Conservation (phyloP, 2,888 invertebrate genomes). For the Aphodius sticticus region DNA sequence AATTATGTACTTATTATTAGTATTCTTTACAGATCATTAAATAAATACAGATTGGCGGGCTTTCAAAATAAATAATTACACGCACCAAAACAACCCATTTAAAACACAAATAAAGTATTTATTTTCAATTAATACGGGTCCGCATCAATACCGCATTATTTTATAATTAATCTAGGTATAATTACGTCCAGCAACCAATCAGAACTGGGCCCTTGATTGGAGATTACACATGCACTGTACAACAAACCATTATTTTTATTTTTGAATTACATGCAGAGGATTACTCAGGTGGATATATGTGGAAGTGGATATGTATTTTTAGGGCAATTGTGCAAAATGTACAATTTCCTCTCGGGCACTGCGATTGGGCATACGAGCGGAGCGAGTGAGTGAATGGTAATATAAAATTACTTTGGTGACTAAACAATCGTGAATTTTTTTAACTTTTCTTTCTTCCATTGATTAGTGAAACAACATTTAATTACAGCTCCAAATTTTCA, state of each 20-base stretch:
- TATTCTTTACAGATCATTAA: background rate
- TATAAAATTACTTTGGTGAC: no score
- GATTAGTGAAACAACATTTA: no score
- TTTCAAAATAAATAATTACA: background rate
- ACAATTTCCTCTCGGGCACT: no score
- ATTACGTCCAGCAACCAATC: background rate
- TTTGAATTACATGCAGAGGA: background rate
- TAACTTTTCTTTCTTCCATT: no score
- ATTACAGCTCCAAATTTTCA: no score
- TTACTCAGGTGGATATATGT: background rate
- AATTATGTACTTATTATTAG: background rate
- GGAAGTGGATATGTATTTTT: no score
- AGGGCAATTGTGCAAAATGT: no score
- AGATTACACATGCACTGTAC: background rate
- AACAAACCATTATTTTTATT: background rate
- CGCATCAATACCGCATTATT: background rate
- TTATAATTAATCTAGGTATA: background rate
- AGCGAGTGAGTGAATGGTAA: no score
- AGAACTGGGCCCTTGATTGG: background rate
- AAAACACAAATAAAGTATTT: background rate
- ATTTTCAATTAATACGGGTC: background rate
- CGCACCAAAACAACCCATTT: no score
- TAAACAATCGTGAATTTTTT: no score
- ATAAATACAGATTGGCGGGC: background rate
- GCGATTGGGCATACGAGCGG: no score